These are phyloP conservation scores for Euthynnus affinis DNA, from an alignment of 2,797 vertebrate genomes.

Conservation along the genomic window DNA sequence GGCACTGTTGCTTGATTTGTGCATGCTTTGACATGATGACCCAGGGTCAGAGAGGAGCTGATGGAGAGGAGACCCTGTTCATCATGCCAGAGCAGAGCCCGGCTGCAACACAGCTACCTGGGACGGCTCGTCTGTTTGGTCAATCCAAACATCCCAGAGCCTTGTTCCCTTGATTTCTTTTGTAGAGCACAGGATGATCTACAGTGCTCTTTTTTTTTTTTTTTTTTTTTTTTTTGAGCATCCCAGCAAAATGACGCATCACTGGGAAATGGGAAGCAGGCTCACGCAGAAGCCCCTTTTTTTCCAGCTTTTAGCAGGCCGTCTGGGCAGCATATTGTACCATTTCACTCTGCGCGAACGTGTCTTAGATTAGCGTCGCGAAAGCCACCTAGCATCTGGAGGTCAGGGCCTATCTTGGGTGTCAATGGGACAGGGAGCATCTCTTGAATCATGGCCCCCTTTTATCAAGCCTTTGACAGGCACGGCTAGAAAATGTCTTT, in stretches of 20 bases:
- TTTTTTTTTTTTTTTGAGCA: constrained; percentile 29
- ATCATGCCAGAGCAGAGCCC: constrained; percentile 60
- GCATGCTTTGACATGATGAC: constrained; percentile 79
- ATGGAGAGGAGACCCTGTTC: constrained; percentile 67
- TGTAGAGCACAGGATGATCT: constrained; percentile 65
- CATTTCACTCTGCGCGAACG: constrained; percentile 49
- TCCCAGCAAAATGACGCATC: constrained; percentile 72
- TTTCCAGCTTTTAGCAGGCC: constrained; percentile 35
- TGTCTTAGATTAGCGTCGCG: constrained; percentile 79
- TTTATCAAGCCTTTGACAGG: constrained; percentile 80
- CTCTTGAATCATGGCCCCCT: constrained; percentile 72
- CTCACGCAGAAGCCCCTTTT: constrained; percentile 19
- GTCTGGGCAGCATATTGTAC: constrained; percentile 77
- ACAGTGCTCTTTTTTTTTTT: constrained; percentile 38
- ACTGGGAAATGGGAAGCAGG: constrained; percentile 75
- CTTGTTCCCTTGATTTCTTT: constrained; percentile 43
- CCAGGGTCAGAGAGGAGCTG: constrained; percentile 72
- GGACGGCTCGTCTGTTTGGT: constrained; percentile 61
- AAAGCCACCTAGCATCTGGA: constrained; percentile 81
- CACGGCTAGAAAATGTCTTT: constrained; percentile 77
- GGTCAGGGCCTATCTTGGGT: constrained; percentile 70
- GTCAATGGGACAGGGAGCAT: constrained; percentile 73
- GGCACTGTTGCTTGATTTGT: constrained; percentile 76
- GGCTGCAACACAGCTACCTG: constrained; percentile 63
- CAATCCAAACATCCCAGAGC: constrained; percentile 63